A percentile compares a stretch with the other conserved stretches of the same genome.
Evolutionary conservation across 92 coral and sea anemone species (phyloP).

Genomic region (Epizoanthus ramosus): DNA sequence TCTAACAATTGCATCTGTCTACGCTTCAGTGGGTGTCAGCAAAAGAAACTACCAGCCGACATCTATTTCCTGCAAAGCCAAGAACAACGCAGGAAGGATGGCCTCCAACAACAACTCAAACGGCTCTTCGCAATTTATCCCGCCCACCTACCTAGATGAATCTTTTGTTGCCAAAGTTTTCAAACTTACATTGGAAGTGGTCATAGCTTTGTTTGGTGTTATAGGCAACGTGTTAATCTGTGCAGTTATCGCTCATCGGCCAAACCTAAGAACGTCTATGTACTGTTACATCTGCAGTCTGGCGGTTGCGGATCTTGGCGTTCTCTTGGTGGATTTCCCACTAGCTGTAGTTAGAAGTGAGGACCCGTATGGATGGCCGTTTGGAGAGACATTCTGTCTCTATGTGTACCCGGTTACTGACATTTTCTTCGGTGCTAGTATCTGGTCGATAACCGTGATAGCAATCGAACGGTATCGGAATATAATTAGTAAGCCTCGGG

Average conservation of each 20-base stretch:
- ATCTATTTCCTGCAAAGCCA: too few species aligned
- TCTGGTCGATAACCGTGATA: conserved; percentile 81
- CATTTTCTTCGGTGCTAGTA: conserved; percentile 79
- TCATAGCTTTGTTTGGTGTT: conserved; percentile 66
- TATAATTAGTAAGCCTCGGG: conserved; percentile 50
- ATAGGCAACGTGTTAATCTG: conserved; percentile 74
- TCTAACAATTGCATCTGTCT: too few species aligned
- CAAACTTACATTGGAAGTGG: conserved; percentile 57
- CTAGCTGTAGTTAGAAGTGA: conserved; percentile 38
- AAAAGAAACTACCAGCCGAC: too few species aligned
- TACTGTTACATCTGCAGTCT: conserved; percentile 67
- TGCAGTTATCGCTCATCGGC: conserved; percentile 60
- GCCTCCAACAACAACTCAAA: conserved; percentile 6
- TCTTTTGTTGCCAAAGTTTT: conserved; percentile 49
- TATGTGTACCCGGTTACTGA: conserved; percentile 73
- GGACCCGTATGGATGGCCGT: conserved; percentile 43
- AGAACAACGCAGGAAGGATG: background rate
- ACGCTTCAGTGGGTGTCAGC: too few species aligned
- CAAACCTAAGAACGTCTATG: conserved; percentile 71
- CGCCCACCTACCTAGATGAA: conserved; percentile 37
- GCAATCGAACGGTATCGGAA: conserved; percentile 78
- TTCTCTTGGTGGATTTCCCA: conserved; percentile 61
- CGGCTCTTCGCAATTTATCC: background rate
- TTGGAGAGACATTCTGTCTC: conserved; percentile 60
- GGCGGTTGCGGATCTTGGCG: conserved; percentile 80